Base-by-base conservation (phyloP, 1,140 invertebrate species). In the Temnothorax longispinosus region DNA sequence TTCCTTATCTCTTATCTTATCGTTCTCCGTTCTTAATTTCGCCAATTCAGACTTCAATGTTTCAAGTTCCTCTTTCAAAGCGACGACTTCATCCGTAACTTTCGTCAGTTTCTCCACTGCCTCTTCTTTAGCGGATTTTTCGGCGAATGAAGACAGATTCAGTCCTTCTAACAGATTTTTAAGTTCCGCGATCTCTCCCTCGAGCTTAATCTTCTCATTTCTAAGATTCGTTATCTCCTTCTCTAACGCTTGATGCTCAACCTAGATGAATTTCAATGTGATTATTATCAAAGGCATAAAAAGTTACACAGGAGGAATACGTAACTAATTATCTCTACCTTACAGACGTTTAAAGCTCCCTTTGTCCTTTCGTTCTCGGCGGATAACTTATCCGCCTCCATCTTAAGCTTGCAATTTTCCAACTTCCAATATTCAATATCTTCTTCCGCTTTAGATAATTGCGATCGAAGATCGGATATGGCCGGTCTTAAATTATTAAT, bases 381-480 rank as follows among this genome's bases (percentile, higher is more conserved):
- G 7, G 81, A 87, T 8, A 88, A n/a, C 52, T 90, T 92, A 38
- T 92, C 89, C 1, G 89, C 8, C 2, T 89, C 80, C 11, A 87
- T 64, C 15, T 90, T 71, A 2, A 86, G 5, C 50, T 89, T 91
- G 18, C 64, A 86, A 56, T 86, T 87, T 35, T 92, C 89, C 54
- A 80, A 67, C 82, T 92, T 90, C 87, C 88, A 91, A 41, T 86
- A 64, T 35, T 93, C 90, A 13, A 92, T 35, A 15, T 91, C 89
- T 7, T 54, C 76, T 15, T 91, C 52, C 50, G 90, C 27, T 27
- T 88, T 69, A 35, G 67, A 74, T 21, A 90, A 62, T 27, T 92
- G 62, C 18, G 72, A 71, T 2, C 64, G 78, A n/a, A 93, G 41
- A n/a, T 87, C 41, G n/a, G 86, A 65, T 32, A 90, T 69, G 35